Evolutionary conservation across 1,140 invertebrate species (phyloP), one percentile per base, ranked within the genome.

Genomic region (Limonius californicus): DNA sequence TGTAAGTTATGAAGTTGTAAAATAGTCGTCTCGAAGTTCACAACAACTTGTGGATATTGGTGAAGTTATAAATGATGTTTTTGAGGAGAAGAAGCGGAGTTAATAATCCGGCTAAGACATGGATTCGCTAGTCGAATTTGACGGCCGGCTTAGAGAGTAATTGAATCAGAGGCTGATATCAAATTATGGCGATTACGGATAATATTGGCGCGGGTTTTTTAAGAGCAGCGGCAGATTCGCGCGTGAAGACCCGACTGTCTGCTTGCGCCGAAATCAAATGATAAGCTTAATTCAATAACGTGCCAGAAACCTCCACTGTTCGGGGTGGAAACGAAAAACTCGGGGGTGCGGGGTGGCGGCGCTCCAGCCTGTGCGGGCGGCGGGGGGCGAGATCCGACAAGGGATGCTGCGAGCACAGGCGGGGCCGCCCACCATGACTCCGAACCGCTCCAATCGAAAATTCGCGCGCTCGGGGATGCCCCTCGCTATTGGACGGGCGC

Each of bases 271-370:
- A 85, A 86, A 85, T 85, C 84, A 85, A 86, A 86, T 85, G 84
- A 86, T 86, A 84, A 84, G 82, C 83, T 83, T 86, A 86, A 86
- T 86, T 86, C 84, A 85, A 86, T 86, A 85, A 86, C 82, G 68
- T 60, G 50, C 45, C 64, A 64, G 58, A 60, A 61, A 65, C 54
- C 63, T 57, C 53, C 61, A 27, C 59, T 45, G 67, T 70, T 65
- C 63, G 62, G 70, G 68, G 70, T 69, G 70, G 72, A 67, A 65
- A 62, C 67, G 68, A 67, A 68, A 71, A 72, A 68, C 66, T 62
- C 54, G 57, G 64, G 61, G 63, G 54, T 27, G 62, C 21, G 57
- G 62, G 70, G 63, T 59, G 63, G 64, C 35, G 62, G 45, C 39
- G 59, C 42, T 53, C 23, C n/a, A 45, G 58, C 21, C 23, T 30